Evolutionary conservation across 2,888 invertebrate genomes (phyloP).

Genomic region (Drosophila heteroneura): DNA sequence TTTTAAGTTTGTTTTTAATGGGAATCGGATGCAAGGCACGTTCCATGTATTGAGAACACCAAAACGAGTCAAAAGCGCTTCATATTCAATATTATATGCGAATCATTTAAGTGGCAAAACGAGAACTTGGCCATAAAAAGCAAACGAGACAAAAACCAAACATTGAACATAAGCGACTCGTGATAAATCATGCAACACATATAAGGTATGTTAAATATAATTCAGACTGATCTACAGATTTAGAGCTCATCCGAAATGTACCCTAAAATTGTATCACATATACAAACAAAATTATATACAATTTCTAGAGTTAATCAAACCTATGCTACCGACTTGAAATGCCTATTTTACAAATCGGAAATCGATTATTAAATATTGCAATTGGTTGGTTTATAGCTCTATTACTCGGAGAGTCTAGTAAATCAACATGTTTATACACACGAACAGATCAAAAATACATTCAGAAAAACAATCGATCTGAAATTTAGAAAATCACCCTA

Average conservation of each 20-base stretch:
- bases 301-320: too few relatives aligned
- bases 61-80: slow-evolving; percentile 39
- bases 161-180: not conserved
- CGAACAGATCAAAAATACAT: not conserved
- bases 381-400: not conserved
- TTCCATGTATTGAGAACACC: slow-evolving; percentile 48
- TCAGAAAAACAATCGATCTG: not conserved
- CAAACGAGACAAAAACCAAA: slow-evolving; percentile 7
- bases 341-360: not conserved
- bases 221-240: not conserved
- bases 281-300: too few relatives aligned
- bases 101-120: slow-evolving; percentile 34
- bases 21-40: slow-evolving; percentile 63
- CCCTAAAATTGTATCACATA: not conserved
- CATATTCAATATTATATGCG: slow-evolving; percentile 17
- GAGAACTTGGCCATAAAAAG: slow-evolving; percentile 45
- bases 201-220: not conserved
- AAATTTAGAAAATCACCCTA: too few relatives aligned
- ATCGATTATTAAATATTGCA: not conserved
- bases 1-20: slow-evolving; percentile 21
- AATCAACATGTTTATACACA: not conserved
- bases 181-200: slow-evolving; percentile 1
- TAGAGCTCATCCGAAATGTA: not conserved
- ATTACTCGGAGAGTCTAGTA: not conserved
- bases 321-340: not conserved